Conservation (phyloP, 2,797 vertebrate species). For the Todus mexicanus region DNA sequence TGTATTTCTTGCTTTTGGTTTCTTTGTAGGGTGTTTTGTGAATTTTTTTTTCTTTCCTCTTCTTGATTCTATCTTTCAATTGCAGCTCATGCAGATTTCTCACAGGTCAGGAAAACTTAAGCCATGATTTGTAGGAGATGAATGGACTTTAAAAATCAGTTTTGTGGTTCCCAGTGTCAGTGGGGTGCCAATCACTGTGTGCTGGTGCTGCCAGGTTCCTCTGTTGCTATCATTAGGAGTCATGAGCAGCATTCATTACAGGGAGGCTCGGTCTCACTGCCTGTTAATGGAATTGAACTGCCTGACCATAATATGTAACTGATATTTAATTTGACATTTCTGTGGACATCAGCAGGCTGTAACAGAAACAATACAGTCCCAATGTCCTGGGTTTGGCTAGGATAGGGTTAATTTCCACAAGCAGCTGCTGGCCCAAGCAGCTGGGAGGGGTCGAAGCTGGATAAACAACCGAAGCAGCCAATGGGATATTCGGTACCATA, state of each 20-base stretch:
- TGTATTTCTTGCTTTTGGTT: background rate
- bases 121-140: constrained; percentile 11
- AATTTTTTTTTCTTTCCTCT: too few relatives aligned
- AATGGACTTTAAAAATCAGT: constrained; percentile 39
- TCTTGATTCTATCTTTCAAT: background rate
- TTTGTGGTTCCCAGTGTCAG: background rate
- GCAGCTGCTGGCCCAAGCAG: too few relatives aligned
- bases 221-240: background rate
- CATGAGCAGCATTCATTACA: background rate
- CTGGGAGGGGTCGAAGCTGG: too few relatives aligned
- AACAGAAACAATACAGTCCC: background rate
- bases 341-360: background rate
- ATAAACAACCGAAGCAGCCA: too few relatives aligned
- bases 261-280: background rate
- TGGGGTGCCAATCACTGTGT: constrained; percentile 35
- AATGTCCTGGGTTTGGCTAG: too few relatives aligned
- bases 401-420: too few relatives aligned
- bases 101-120: constrained; percentile 32
- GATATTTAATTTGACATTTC: constrained; percentile 36
- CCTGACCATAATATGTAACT: constrained; percentile 47
- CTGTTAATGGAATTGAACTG: constrained; percentile 23
- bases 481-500: too few relatives aligned
- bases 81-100: background rate
- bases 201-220: constrained; percentile 48
- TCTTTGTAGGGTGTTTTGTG: background rate